phyloP scores from a whole-genome alignment of 2,888 invertebrate species.

The Nebria brevicollis region DNA sequence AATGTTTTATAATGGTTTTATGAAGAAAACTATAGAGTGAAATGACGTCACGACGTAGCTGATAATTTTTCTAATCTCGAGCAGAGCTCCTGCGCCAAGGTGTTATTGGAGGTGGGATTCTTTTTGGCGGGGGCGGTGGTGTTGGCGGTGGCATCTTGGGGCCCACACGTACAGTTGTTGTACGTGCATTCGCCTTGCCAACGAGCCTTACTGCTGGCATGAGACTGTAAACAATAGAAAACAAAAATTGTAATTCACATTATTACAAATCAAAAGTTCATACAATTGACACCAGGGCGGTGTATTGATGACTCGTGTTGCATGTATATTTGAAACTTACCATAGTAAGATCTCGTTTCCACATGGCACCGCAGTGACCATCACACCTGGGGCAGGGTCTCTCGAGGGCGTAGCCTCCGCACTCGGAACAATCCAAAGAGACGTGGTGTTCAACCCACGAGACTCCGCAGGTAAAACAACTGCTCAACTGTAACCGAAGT shows the following conservation, averaged over 20 bases:
- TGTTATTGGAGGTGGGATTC: slow-evolving; percentile 45
- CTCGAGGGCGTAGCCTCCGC: slow-evolving; percentile 80
- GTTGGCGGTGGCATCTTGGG: slow-evolving; percentile 54
- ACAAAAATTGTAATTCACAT: slow-evolving; percentile 39
- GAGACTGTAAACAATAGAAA: slow-evolving; percentile 68
- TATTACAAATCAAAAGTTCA: neutral
- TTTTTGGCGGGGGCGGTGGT: slow-evolving; percentile 26
- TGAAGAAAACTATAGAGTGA: slow-evolving; percentile 57
- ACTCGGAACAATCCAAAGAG: slow-evolving; percentile 80
- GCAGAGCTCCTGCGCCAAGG: slow-evolving; percentile 66
- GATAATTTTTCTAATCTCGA: slow-evolving; percentile 66
- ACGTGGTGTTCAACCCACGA: slow-evolving; percentile 83
- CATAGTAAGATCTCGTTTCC: slow-evolving; percentile 82
- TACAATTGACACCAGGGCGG: neutral
- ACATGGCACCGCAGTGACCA: slow-evolving; percentile 75
- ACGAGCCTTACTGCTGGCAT: slow-evolving; percentile 75
- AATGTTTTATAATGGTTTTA: slow-evolving; percentile 8
- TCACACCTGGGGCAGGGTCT: slow-evolving; percentile 81
- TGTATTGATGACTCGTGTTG: neutral
- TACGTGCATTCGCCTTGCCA: slow-evolving; percentile 75
- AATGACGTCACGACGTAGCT: slow-evolving; percentile 65
- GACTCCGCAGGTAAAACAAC: slow-evolving; percentile 82
- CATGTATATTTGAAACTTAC: slow-evolving; percentile 63
- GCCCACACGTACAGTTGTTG: slow-evolving; percentile 62
- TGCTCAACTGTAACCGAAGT: slow-evolving; percentile 75